These are phyloP conservation scores for Caenorhabditis drosophilae DNA, from an alignment of 2,888 invertebrate genomes.

Conservation along the genomic window DNA sequence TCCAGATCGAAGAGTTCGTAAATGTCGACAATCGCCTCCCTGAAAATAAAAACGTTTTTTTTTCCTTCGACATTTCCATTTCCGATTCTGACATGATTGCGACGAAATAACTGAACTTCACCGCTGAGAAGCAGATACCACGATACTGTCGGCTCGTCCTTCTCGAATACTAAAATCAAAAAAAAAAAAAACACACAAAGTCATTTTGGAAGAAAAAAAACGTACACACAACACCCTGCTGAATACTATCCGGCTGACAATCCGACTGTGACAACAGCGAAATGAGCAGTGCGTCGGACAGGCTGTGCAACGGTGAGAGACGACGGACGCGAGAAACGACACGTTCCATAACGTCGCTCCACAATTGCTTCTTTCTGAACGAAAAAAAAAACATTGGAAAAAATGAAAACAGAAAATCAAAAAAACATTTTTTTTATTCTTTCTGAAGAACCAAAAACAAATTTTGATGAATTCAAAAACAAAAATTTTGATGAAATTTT, in stretches of 20 bases:
- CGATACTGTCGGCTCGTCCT: slow-evolving; percentile 53
- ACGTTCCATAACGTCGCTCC: no score
- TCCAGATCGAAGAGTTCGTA: slow-evolving; percentile 52
- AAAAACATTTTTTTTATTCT: no score
- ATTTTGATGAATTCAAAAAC: no score
- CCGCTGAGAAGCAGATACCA: slow-evolving; percentile 68
- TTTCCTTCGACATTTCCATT: neutral
- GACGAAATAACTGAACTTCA: slow-evolving; percentile 60
- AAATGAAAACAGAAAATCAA: no score
- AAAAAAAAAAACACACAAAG: neutral
- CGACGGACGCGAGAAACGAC: slow-evolving; percentile 52
- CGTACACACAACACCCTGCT: slow-evolving; percentile 63
- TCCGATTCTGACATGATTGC: slow-evolving; percentile 1
- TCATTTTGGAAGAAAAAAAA: slow-evolving; percentile 9
- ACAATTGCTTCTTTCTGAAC: no score
- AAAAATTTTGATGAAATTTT: no score
- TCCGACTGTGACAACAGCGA: slow-evolving; percentile 57
- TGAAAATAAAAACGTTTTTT: slow-evolving; percentile 9
- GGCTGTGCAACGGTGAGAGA: slow-evolving; percentile 41
- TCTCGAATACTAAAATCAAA: slow-evolving; percentile 63
- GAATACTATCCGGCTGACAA: slow-evolving; percentile 54
- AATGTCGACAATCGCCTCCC: slow-evolving; percentile 33
- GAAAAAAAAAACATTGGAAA: no score
- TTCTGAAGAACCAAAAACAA: no score
- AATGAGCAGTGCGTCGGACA: slow-evolving; percentile 59